Evolutionary conservation across 2,888 invertebrate genomes (phyloP).

Genomic region (Lycocerus yunnanus): DNA sequence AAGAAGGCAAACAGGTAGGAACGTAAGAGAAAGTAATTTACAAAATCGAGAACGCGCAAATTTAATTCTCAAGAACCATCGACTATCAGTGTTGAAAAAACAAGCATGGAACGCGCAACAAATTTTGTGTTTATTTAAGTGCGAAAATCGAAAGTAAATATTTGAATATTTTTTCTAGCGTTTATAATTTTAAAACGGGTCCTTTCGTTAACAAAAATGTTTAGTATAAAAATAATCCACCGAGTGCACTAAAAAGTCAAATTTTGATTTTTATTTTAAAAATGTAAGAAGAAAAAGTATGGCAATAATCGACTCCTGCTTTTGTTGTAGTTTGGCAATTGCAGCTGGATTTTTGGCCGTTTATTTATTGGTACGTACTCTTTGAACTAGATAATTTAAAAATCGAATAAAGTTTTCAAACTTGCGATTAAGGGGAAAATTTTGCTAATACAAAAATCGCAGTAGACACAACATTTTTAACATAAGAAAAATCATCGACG

Average conservation of each 20-base stretch:
- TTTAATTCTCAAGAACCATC: slow-evolving; percentile 46
- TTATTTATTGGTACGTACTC: slow-evolving; percentile 54
- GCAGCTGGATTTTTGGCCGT: slow-evolving; percentile 57
- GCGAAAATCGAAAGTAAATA: neutral
- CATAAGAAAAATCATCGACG: too few species aligned
- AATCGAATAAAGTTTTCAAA: neutral
- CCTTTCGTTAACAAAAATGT: neutral
- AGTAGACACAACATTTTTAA: too few species aligned
- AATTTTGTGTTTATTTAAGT: neutral
- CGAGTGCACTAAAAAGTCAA: neutral
- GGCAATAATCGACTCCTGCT: slow-evolving; percentile 55
- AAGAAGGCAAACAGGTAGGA: slow-evolving; percentile 6
- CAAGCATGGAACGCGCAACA: slow-evolving; percentile 25
- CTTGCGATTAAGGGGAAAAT: neutral
- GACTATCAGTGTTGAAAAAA: slow-evolving; percentile 47
- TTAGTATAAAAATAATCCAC: neutral
- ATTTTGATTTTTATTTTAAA: slow-evolving; percentile 16
- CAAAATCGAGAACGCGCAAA: slow-evolving; percentile 45
- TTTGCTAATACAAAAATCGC: too few species aligned
- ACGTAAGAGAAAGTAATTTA: slow-evolving; percentile 48
- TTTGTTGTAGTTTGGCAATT: slow-evolving; percentile 57
- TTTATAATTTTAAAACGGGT: neutral
- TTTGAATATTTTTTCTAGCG: neutral
- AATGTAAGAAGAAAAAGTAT: slow-evolving; percentile 38
- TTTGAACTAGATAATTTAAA: neutral